Conservation (phyloP, 2,888 invertebrate species). For the Caenorhabditis sulstoni region DNA sequence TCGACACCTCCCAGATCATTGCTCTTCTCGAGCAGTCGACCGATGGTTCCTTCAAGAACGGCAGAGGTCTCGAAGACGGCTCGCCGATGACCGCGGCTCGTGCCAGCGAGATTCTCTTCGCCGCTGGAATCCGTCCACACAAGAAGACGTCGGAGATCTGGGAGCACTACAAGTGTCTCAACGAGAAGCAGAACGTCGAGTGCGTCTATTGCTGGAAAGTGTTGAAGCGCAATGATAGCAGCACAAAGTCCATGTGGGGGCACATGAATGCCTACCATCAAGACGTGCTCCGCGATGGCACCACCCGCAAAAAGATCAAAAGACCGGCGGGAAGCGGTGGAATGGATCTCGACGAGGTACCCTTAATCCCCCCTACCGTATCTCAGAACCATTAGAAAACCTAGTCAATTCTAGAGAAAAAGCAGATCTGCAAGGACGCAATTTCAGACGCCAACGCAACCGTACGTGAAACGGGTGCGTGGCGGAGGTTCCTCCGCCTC, state of each 20-base stretch:
- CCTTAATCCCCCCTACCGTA: neutral
- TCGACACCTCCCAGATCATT: slow-evolving; percentile 48
- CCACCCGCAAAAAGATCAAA: slow-evolving; percentile 66
- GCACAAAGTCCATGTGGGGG: slow-evolving; percentile 77
- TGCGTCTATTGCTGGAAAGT: slow-evolving; percentile 74
- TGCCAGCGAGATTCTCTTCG: slow-evolving; percentile 49
- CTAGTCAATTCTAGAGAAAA: neutral
- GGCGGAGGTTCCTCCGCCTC: slow-evolving; percentile 53
- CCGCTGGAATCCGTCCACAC: slow-evolving; percentile 54
- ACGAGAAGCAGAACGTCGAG: slow-evolving; percentile 70
- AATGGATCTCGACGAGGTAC: slow-evolving; percentile 48
- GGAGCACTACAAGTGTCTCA: slow-evolving; percentile 71
- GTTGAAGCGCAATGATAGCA: slow-evolving; percentile 71
- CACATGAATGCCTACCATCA: slow-evolving; percentile 75
- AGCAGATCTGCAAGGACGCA: neutral
- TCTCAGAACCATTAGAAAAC: neutral
- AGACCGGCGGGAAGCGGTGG: slow-evolving; percentile 33
- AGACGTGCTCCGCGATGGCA: slow-evolving; percentile 68
- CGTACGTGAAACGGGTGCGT: slow-evolving; percentile 75
- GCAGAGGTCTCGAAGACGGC: slow-evolving; percentile 5
- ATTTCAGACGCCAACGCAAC: slow-evolving; percentile 77
- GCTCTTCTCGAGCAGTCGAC: slow-evolving; percentile 47
- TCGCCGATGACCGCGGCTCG: slow-evolving; percentile 34
- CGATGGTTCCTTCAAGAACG: neutral
- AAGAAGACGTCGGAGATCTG: slow-evolving; percentile 74